Evolutionary conservation across 2,797 vertebrate genomes (phyloP).

Genomic region (Astyanax mexicanus): DNA sequence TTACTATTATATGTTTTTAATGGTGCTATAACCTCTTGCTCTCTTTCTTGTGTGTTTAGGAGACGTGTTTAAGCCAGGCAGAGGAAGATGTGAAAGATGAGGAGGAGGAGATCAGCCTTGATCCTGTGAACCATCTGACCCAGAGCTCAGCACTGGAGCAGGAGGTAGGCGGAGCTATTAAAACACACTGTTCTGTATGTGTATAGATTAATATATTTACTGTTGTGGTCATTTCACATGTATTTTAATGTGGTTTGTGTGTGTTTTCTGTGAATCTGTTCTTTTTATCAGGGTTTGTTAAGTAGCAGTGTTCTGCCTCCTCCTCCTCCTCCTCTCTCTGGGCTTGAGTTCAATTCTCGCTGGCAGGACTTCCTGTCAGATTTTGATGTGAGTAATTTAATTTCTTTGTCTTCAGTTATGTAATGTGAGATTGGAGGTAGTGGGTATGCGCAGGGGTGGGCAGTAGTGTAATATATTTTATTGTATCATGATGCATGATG

Average conservation of each 20-base stretch:
- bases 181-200: neutral
- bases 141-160: conserved; percentile 70
- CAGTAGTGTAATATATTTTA: too few relatives aligned
- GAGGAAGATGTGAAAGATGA: conserved; percentile 55
- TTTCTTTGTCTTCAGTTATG: neutral
- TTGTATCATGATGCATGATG: too few relatives aligned
- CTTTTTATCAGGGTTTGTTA: conserved; percentile 70
- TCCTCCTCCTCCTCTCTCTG: conserved; percentile 69
- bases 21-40: neutral
- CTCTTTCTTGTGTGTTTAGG: conserved; percentile 13
- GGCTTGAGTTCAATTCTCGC: conserved; percentile 67
- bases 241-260: neutral
- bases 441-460: too few relatives aligned
- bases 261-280: conserved; percentile 20
- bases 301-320: conserved; percentile 63
- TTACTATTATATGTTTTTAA: too few relatives aligned
- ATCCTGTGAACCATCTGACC: conserved; percentile 55
- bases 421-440: too few relatives aligned
- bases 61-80: conserved; percentile 25
- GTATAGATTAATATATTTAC: neutral
- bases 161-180: conserved; percentile 65
- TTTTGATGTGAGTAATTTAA: conserved; percentile 48
- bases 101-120: conserved; percentile 27
- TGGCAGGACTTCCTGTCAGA: conserved; percentile 74
- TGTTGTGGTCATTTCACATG: neutral